These are phyloP conservation scores for Saccopteryx leptura DNA, from an alignment of 2,113 vertebrate genomes.

Conservation along the genomic window DNA sequence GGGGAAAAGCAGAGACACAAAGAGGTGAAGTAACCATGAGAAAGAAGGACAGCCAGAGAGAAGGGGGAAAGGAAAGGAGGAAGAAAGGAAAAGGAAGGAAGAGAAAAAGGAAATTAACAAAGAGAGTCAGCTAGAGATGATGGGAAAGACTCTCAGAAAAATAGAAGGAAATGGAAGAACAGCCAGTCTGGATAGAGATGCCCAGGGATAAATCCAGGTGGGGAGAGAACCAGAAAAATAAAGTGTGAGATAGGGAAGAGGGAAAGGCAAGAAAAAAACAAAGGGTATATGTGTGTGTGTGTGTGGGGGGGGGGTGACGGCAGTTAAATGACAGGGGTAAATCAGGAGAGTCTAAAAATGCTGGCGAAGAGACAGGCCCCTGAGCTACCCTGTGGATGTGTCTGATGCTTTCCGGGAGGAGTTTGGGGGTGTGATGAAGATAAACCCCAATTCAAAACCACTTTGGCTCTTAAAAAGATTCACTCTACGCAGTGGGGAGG, in stretches of 20 bases:
- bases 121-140: background rate
- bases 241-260: background rate
- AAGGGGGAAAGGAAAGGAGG: background rate
- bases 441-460: background rate
- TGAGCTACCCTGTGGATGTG: background rate
- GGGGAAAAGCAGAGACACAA: background rate
- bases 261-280: background rate
- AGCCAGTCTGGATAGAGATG: background rate
- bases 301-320: accelerated
- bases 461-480: background rate
- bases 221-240: background rate
- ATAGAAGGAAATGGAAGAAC: background rate
- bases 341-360: background rate
- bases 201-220: background rate
- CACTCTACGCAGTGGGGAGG: conserved; percentile 64
- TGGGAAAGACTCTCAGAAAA: background rate
- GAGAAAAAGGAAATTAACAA: background rate
- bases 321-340: background rate
- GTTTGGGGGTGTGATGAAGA: background rate
- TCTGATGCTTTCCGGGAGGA: background rate
- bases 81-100: background rate
- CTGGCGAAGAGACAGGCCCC: accelerated
- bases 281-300: background rate
- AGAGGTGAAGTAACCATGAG: background rate
- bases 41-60: background rate